These are phyloP conservation scores for Wiebesia pumilae DNA, from an alignment of 1,140 invertebrate genomes.

Conservation along the genomic window DNA sequence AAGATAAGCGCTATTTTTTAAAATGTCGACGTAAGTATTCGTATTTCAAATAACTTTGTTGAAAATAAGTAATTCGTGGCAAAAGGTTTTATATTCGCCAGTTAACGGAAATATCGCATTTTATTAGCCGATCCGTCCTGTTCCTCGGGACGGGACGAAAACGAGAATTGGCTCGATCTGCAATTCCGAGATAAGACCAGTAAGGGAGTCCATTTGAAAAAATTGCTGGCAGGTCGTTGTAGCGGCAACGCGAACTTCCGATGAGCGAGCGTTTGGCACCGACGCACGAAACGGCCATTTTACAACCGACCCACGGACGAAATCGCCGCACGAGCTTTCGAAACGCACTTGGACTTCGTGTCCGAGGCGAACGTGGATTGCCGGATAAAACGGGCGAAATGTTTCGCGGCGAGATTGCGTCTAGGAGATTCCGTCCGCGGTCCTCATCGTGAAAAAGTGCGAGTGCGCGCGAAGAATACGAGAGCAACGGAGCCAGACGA, in stretches of 20 bases:
- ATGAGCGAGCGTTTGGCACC: not conserved
- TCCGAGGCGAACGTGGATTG: not conserved
- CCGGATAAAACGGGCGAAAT: not conserved
- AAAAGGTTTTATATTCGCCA: too few relatives aligned
- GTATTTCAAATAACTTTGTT: too few relatives aligned
- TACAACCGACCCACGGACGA: not conserved
- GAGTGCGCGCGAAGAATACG: not conserved
- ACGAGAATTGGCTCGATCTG: not conserved
- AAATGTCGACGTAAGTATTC: too few relatives aligned
- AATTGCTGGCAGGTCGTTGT: not conserved
- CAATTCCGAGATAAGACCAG: not conserved
- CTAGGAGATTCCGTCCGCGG: too few relatives aligned
- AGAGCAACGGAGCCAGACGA: not conserved
- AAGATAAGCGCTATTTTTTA: too few relatives aligned
- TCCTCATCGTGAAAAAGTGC: not conserved
- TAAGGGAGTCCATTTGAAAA: not conserved
- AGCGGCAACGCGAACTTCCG: too few relatives aligned
- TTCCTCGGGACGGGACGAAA: not conserved
- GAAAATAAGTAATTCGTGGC: too few relatives aligned
- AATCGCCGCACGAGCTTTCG: not conserved
- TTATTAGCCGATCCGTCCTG: not conserved
- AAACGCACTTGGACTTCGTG: not conserved
- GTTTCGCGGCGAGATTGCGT: conserved; percentile 10
- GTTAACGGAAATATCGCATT: not conserved
- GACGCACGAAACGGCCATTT: conserved; percentile 16